Base-by-base conservation (phyloP, 2,888 invertebrate genomes). In the Brachylomia viminalis region DNA sequence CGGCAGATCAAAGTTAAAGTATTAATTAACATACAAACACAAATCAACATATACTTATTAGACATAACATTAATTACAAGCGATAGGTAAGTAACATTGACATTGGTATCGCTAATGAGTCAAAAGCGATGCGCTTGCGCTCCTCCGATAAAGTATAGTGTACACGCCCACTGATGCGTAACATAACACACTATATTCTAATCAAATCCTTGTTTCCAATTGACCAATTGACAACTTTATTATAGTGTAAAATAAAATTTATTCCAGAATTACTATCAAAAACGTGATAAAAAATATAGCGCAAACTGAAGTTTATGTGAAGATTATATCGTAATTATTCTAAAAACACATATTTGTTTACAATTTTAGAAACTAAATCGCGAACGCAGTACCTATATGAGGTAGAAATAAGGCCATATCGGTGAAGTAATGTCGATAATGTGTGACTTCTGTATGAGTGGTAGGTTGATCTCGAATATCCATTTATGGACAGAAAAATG, bases 81-180 rank as follows among this genome's bases (percentile, higher is more conserved):
- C 82, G 70, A 83, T 87, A 82, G 84, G 84, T 81, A 77, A 80
- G 82, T 87, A 87, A 90, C 94, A 92, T 92, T 94, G 94, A 94
- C 94, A 93, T 93, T 94, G 94, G 90, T 88, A 88, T 84, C 83
- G 85, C 89, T 92, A 92, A 91, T 93, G 91, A 92, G 83, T 91
- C 79, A 80, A 80, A 84, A 72, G 69, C 83, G 75, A 78, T 85
- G 86, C 86, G 82, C 70, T 67, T 68, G 77, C 85, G 68, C 58
- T 77, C 61, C 68, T 72, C 38, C 42, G 80, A 84, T 80, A 86
- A 77, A 73, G 59, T 67, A 59, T 61, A 79, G 58, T 15, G 74
- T 74, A 47, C 52, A 69, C 75, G 72, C 58, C 65, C 87, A 85
- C 67, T 85, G 62, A 59, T 49, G 85, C 61, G 77, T 85, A 81